Conservation (phyloP, 2,888 invertebrate species). For the Yponomeuta plumbellus region DNA sequence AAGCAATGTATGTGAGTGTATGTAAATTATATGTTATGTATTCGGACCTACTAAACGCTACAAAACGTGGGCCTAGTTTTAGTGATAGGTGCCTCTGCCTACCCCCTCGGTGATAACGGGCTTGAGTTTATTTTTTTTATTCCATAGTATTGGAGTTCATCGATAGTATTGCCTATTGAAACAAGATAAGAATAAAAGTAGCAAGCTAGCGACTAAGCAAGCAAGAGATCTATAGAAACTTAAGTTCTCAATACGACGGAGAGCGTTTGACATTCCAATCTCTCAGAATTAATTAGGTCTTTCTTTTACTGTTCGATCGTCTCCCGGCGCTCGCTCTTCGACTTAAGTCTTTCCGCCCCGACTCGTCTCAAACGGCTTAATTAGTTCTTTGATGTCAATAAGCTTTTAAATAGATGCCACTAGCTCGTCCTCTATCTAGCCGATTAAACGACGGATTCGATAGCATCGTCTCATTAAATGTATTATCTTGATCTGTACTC, state of each 20-base stretch:
- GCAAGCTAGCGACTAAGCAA: neutral
- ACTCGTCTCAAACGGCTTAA: neutral
- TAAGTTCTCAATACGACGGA: neutral
- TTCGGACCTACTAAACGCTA: no score
- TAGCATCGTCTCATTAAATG: neutral
- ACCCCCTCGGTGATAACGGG: no score
- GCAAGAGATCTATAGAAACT: neutral
- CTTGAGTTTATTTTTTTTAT: no score
- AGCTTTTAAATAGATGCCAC: neutral
- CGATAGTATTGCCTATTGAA: no score
- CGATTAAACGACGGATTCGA: neutral
- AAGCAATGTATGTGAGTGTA: no score
- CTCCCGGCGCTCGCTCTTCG: neutral
- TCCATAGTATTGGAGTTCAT: no score
- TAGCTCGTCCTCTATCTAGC: neutral
- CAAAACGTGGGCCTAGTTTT: no score
- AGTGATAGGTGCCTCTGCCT: no score
- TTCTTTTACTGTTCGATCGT: neutral
- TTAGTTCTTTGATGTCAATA: slow-evolving; percentile 1
- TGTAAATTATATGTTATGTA: no score
- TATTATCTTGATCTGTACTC: no score
- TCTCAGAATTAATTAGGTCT: neutral
- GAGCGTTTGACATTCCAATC: neutral
- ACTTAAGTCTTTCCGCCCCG: neutral
- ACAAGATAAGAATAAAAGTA: no score